phyloP scores from a whole-genome alignment of 2,888 invertebrate genomes.

The Hyposoter didymator region DNA sequence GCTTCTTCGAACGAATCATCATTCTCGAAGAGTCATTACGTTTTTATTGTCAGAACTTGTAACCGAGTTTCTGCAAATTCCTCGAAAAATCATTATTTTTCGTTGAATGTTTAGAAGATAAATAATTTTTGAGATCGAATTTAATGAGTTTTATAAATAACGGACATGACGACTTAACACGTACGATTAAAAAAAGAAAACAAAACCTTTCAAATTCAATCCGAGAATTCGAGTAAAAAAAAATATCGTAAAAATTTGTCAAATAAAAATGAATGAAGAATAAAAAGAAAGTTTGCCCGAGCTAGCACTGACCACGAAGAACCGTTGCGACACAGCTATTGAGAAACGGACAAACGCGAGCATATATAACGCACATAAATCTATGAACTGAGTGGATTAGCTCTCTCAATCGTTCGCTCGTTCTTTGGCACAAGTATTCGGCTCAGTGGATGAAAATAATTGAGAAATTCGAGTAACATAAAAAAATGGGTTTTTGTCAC shows the following conservation, averaged over 20 bases:
- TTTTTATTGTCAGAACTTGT: neutral
- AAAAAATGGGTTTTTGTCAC: constrained; percentile 28
- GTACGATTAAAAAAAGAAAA: neutral
- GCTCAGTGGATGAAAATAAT: constrained; percentile 11
- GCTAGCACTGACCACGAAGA: neutral
- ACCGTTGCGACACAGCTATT: neutral
- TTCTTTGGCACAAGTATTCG: constrained; percentile 1
- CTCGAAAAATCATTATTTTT: neutral
- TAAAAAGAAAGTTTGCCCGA: neutral
- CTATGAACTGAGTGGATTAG: neutral
- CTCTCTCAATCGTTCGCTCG: neutral
- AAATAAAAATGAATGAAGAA: neutral
- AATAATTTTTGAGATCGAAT: neutral
- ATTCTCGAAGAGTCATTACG: neutral
- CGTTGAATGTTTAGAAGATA: neutral
- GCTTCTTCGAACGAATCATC: neutral
- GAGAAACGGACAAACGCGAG: neutral
- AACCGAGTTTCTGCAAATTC: neutral
- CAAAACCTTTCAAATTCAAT: neutral
- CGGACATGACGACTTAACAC: neutral
- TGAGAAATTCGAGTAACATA: constrained; percentile 8
- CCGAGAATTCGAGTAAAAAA: neutral
- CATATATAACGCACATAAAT: constrained; percentile 5
- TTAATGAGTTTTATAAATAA: neutral
- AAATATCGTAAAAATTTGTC: neutral